These are phyloP conservation scores for Glomeris maerens DNA, from an alignment of 1,140 invertebrate species.

Conservation along the genomic window DNA sequence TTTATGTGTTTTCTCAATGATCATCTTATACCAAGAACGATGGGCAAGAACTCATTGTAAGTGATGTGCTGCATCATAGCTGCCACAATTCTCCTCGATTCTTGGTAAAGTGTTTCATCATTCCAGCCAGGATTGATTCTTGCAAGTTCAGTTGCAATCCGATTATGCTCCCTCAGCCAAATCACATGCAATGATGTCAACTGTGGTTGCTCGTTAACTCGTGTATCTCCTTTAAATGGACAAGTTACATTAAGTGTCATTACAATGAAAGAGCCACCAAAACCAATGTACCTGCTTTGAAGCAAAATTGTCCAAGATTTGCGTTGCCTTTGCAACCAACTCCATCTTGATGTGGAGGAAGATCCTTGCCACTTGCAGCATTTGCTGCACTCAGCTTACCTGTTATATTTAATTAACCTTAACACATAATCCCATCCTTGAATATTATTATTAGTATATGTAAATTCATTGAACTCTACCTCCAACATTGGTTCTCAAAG, in stretches of 20 bases:
- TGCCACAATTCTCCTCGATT: conserved; percentile 53
- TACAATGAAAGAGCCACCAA: neutral
- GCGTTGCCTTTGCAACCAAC: neutral
- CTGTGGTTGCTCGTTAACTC: conserved; percentile 75
- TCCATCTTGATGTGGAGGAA: neutral
- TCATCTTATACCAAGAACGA: conserved; percentile 17
- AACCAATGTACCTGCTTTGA: conserved; percentile 14
- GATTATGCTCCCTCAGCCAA: conserved; percentile 77
- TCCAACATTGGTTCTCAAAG: conserved; percentile 25
- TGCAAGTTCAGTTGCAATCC: conserved; percentile 54
- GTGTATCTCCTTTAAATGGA: conserved; percentile 51
- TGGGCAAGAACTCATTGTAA: conserved; percentile 31
- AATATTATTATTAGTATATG: conserved; percentile 1
- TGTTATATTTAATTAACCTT: neutral
- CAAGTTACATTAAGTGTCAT: neutral
- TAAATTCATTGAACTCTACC: conserved; percentile 20
- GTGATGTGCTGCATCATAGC: conserved; percentile 32
- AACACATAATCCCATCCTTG: neutral
- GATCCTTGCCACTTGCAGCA: neutral
- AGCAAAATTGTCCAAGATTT: conserved; percentile 9
- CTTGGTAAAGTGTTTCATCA: conserved; percentile 69
- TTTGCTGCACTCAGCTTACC: neutral
- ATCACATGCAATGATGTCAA: conserved; percentile 67
- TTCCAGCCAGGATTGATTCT: conserved; percentile 71
- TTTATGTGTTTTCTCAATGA: neutral